A percentile compares a stretch with the other conserved stretches of the same genome.
Conservation (phyloP, 2,888 invertebrate genomes). For the Athripsodes cinereus region DNA sequence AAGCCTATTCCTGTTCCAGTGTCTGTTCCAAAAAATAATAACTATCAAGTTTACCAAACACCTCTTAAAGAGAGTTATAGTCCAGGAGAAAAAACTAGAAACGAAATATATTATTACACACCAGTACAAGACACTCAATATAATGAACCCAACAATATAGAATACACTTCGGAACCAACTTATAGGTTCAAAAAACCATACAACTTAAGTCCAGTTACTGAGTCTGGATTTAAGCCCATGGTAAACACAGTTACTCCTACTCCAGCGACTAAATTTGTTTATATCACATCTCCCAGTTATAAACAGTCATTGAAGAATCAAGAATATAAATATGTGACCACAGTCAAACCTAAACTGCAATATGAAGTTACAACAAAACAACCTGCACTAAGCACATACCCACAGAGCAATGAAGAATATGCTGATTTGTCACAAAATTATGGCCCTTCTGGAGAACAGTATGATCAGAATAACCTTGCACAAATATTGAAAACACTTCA, state of each 20-base stretch:
- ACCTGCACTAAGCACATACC: background rate
- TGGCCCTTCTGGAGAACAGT: constrained; percentile 19
- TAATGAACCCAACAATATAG: constrained; percentile 1
- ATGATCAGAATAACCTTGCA: constrained; percentile 34
- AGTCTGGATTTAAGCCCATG: constrained; percentile 25
- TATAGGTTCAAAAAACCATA: constrained; percentile 17
- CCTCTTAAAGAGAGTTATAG: constrained; percentile 24
- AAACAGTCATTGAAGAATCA: constrained; percentile 12
- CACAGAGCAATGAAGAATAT: constrained; percentile 27
- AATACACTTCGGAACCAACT: constrained; percentile 11
- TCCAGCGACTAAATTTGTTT: background rate
- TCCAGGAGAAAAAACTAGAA: constrained; percentile 30
- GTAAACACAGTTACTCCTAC: constrained; percentile 4
- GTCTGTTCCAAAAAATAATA: constrained; percentile 11
- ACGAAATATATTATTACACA: constrained; percentile 15
- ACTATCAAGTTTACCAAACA: constrained; percentile 11
- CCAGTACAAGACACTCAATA: constrained; percentile 7
- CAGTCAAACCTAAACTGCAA: constrained; percentile 14
- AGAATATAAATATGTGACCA: constrained; percentile 3
- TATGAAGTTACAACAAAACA: constrained; percentile 15
- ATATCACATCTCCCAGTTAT: background rate
- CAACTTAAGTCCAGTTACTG: constrained; percentile 11
- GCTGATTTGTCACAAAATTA: constrained; percentile 19
- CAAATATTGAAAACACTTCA: constrained; percentile 67
- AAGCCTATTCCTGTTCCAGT: constrained; percentile 20